These are phyloP conservation scores for Spilogale gracilis DNA, from an alignment of 2,113 vertebrate species.

Conservation along the genomic window DNA sequence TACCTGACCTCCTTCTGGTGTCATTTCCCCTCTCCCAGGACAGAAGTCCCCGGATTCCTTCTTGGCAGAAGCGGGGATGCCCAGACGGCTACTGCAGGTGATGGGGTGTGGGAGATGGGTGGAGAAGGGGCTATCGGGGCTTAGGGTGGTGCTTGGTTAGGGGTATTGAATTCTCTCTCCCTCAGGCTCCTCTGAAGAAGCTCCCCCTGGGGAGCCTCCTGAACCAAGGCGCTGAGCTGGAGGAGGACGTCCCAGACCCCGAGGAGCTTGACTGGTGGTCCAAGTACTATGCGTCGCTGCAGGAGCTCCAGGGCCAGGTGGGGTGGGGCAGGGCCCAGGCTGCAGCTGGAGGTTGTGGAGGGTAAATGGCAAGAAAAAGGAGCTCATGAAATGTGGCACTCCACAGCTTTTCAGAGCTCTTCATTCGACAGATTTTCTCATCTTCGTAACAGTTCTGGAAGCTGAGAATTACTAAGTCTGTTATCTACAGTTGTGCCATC, in stretches of 20 bases:
- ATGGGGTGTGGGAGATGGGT: not conserved
- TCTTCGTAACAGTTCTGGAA: not conserved
- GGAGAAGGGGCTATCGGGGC: not conserved
- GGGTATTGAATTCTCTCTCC: not conserved
- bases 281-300: conserved; percentile 95
- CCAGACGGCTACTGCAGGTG: conserved; percentile 58
- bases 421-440: not conserved
- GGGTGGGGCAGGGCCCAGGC: not conserved
- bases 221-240: conserved; percentile 87
- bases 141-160: not conserved
- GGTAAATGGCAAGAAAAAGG: not conserved
- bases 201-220: conserved; percentile 78
- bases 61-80: not conserved
- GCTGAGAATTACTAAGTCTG: not conserved
- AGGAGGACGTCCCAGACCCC: conserved; percentile 93
- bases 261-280: conserved; percentile 99
- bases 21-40: conserved; percentile 1
- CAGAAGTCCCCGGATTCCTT: conserved; percentile 15
- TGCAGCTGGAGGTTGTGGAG: not conserved
- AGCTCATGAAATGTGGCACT: not conserved
- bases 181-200: conserved; percentile 90
- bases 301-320: conserved; percentile 92
- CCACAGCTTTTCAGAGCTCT: not conserved
- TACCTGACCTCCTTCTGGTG: not conserved
- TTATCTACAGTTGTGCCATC: not conserved